Evolutionary conservation across 2,797 vertebrate species (phyloP).

Genomic region (Meriones psammophilus): DNA sequence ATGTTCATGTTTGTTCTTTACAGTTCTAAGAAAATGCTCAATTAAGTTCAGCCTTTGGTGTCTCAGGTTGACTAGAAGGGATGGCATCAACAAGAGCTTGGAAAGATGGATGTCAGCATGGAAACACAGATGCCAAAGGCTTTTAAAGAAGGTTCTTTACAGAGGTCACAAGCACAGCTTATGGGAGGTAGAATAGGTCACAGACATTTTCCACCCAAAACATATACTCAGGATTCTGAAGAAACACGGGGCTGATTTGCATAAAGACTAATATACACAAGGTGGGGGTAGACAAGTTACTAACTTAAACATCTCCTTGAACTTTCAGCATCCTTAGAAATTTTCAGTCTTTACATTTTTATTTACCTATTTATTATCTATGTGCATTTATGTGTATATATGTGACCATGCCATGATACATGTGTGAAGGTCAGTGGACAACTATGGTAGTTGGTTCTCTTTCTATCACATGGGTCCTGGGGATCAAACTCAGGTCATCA

Average conservation of each 20-base stretch:
- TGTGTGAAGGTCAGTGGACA: background rate
- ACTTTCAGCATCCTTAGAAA: background rate
- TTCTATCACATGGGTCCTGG: background rate
- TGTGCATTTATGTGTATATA: no score
- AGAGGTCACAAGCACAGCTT: background rate
- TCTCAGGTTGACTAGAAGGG: background rate
- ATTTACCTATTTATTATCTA: background rate
- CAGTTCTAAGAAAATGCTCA: background rate
- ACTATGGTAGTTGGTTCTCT: background rate
- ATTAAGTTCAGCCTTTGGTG: background rate
- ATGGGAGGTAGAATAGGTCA: background rate
- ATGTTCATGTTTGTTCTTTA: background rate
- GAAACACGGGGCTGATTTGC: background rate
- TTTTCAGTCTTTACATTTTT: background rate
- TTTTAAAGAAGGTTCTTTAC: background rate
- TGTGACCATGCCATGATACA: background rate
- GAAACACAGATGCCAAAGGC: background rate
- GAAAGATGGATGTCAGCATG: no score
- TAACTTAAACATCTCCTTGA: background rate
- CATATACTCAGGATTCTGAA: background rate
- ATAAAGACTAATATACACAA: background rate
- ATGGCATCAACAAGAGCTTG: background rate
- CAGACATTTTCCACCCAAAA: background rate
- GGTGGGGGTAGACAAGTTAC: background rate
- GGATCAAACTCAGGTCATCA: background rate